Conservation (phyloP, 2,888 invertebrate genomes). For the Eristalis pertinax region DNA sequence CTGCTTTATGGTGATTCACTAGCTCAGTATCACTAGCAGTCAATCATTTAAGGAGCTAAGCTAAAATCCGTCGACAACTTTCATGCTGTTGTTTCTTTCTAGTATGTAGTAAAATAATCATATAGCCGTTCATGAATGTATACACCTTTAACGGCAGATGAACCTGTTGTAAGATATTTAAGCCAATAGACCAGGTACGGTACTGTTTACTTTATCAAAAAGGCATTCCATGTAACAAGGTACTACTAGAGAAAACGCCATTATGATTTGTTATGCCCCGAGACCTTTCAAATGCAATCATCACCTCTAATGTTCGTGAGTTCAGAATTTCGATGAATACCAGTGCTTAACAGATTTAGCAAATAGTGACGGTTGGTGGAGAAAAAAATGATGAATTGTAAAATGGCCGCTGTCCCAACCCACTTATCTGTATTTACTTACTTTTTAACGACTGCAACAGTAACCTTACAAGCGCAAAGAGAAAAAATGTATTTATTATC, state of each 20-base stretch:
- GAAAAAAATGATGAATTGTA: constrained; percentile 59
- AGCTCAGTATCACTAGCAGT: constrained; percentile 38
- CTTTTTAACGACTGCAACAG: constrained; percentile 27
- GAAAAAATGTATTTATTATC: neutral
- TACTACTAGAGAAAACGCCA: constrained; percentile 52
- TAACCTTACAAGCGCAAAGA: neutral
- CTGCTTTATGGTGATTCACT: constrained; percentile 21
- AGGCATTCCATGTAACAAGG: constrained; percentile 60
- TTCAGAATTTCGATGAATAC: constrained; percentile 66
- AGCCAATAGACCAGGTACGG: constrained; percentile 42
- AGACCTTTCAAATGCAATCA: constrained; percentile 58
- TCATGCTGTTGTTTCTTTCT: constrained; percentile 10
- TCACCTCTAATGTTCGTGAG: constrained; percentile 52
- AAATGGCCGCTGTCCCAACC: constrained; percentile 54
- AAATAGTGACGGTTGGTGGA: constrained; percentile 75
- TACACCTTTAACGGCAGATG: constrained; percentile 24
- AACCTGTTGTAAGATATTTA: constrained; percentile 32
- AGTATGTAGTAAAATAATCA: neutral
- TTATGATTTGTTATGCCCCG: constrained; percentile 28
- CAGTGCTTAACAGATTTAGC: constrained; percentile 79
- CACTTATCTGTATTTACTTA: constrained; percentile 55
- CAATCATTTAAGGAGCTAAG: constrained; percentile 18
- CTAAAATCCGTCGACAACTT: constrained; percentile 8
- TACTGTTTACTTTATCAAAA: constrained; percentile 55
- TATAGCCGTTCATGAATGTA: constrained; percentile 11